A percentile compares a stretch with the other conserved stretches of the same genome.
Evolutionary conservation across 1,140 invertebrate genomes (phyloP).

Genomic region (Panulirus ornatus): DNA sequence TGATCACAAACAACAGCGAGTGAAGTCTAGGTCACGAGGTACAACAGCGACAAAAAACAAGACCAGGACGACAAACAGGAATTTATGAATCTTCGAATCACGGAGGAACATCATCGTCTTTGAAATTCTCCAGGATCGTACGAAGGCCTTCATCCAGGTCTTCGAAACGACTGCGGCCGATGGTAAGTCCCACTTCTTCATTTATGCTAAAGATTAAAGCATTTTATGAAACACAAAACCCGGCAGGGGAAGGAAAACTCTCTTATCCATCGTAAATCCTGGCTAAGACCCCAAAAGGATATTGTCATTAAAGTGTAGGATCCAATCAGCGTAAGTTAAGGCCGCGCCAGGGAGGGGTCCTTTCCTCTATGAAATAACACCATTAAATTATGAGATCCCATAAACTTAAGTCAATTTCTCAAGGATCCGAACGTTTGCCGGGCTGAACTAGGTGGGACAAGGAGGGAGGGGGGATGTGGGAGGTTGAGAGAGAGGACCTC

Average conservation of each 20-base stretch:
- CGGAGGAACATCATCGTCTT: too few relatives aligned
- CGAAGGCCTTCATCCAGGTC: too few relatives aligned
- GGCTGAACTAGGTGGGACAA: background rate
- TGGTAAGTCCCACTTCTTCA: too few relatives aligned
- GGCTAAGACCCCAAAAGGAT: slow-evolving; percentile 46
- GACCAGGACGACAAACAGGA: too few relatives aligned
- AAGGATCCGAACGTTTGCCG: slow-evolving; percentile 51
- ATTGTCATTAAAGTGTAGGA: slow-evolving; percentile 62
- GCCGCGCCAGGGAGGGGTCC: background rate
- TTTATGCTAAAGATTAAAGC: too few relatives aligned
- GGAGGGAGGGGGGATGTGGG: background rate
- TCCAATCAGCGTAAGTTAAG: slow-evolving; percentile 54
- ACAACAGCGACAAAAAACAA: too few relatives aligned
- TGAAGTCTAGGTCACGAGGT: too few relatives aligned
- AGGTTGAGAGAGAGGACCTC: background rate
- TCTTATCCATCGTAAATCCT: slow-evolving; percentile 20
- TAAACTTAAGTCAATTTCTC: slow-evolving; percentile 66
- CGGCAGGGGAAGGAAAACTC: background rate
- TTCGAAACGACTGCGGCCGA: too few relatives aligned
- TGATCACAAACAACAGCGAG: too few relatives aligned
- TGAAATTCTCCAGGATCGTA: too few relatives aligned
- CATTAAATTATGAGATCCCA: slow-evolving; percentile 60
- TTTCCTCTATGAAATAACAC: slow-evolving; percentile 61
- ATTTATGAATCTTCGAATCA: too few relatives aligned
- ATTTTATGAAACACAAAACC: too few relatives aligned